Base-by-base conservation (phyloP, 2,888 invertebrate species). In the Agriopis aurantiaria region DNA sequence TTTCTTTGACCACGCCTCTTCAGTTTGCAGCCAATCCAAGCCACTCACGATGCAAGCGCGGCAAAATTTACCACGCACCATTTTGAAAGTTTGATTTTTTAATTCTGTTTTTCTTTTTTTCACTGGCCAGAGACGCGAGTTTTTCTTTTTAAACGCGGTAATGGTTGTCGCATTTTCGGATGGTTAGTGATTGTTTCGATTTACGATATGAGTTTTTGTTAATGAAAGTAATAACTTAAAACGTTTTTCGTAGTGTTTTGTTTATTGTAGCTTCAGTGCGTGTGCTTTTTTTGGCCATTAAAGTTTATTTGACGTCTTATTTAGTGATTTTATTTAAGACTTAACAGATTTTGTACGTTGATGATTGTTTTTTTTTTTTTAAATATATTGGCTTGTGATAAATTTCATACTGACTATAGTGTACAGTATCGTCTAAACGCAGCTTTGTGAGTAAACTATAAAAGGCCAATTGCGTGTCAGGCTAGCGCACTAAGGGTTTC, bases 1-100 rank as follows among this genome's bases (percentile, higher is more conserved):
- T 85, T 85, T 87, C 88, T 89, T 84, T 75, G 84, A 84, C 89
- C 91, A 90, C 93, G 93, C 92, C 93, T 83, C 80, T 85, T 71
- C 48, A 58, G 64, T 75, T 65, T 59, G 74, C 78, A 81, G 73
- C 93, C 93, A 93, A 93, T 93, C 73, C 80, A 79, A 68, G 75
- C 78, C 69, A 61, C 74, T 77, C 76, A 79, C 79, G 80, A 82
- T 78, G 69, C 77, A 70, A 82, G 82, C 88, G 86, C 88, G 87
- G 87, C 84, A 86, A 90, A 91, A 92, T 91, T 91, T 92, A 91
- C 90, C 83, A 90, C 90, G 83, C 85, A 88, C 91, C 92, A 90
- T 93, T 92, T 91, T 93, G 93, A 93, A 93, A 93, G 91, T 88
- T 91, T 88, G 85, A 74, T 81, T 85, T 83, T 80, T 84, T 82